phyloP scores from a whole-genome alignment of 2,797 vertebrate species.

The Lindbergichthys nudifrons region DNA sequence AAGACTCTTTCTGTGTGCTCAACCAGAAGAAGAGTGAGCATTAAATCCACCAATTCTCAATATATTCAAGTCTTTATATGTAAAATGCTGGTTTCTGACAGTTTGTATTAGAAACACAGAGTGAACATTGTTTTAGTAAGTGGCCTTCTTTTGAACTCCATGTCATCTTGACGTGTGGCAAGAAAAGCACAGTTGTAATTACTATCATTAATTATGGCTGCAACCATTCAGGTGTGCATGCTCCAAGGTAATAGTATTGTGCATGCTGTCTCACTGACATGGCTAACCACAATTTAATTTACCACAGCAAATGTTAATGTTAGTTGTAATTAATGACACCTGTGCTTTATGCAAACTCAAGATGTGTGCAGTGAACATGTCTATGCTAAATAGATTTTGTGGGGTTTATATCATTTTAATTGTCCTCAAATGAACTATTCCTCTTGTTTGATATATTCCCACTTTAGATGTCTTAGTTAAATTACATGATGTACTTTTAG shows the following conservation, averaged over 20 bases:
- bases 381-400: background rate
- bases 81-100: background rate
- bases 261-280: conserved; percentile 8
- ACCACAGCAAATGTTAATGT: conserved; percentile 11
- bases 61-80: conserved; percentile 24
- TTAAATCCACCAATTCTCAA: conserved; percentile 7
- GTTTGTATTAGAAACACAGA: background rate
- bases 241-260: conserved; percentile 6
- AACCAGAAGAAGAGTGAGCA: conserved; percentile 1
- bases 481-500: background rate
- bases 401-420: conserved; percentile 1
- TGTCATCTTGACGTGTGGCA: conserved; percentile 11
- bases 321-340: conserved; percentile 11
- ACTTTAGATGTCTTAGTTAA: background rate
- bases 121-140: background rate
- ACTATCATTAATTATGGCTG: conserved; percentile 27
- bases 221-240: conserved; percentile 18
- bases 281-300: background rate
- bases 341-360: conserved; percentile 3
- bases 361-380: conserved; percentile 10
- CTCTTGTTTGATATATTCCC: conserved; percentile 5
- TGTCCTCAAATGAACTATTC: background rate
- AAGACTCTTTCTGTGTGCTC: conserved; percentile 29
- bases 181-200: conserved; percentile 23
- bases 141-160: conserved; percentile 6